A percentile compares a stretch with the other conserved stretches of the same genome.
These are phyloP conservation scores for Ctenochaetus hawaiiensis DNA, from an alignment of 2,797 vertebrate species.

Conservation along the genomic window DNA sequence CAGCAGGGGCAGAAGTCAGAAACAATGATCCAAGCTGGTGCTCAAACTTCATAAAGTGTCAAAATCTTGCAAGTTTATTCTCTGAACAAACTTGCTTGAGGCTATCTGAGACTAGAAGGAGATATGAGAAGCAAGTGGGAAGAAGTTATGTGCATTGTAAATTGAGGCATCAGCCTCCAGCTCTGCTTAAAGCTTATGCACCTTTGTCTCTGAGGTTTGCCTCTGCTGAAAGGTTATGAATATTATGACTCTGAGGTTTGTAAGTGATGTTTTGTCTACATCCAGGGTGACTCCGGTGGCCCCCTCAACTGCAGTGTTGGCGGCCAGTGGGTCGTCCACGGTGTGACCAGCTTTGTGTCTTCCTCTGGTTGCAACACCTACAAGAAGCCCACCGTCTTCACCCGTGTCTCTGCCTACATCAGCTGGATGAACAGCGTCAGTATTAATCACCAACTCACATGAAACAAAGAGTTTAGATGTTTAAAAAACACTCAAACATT, in stretches of 20 bases:
- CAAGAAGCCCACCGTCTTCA: constrained; percentile 91
- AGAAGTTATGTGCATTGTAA: not conserved
- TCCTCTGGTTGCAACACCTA: constrained; percentile 86
- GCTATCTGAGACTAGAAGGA: constrained; percentile 23
- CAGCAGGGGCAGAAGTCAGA: constrained; percentile 67
- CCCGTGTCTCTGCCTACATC: constrained; percentile 87
- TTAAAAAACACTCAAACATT: not conserved
- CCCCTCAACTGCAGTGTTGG: constrained; percentile 90
- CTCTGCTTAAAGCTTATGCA: not conserved
- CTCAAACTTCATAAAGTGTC: constrained; percentile 64
- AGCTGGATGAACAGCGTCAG: constrained; percentile 90
- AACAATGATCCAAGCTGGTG: constrained; percentile 50
- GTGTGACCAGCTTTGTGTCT: constrained; percentile 94
- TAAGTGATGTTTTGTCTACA: not conserved
- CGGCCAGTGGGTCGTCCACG: constrained; percentile 87
- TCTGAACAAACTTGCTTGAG: constrained; percentile 34
- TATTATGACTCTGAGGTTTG: no score
- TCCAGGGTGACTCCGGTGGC: constrained; percentile 92
- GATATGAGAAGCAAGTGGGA: not conserved
- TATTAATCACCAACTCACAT: constrained; percentile 39
- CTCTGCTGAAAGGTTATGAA: not conserved
- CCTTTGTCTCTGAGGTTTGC: not conserved
- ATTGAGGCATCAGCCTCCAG: not conserved
- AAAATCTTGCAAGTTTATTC: constrained; percentile 38
- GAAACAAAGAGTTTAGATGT: not conserved